phyloP scores from a whole-genome alignment of 2,888 invertebrate genomes.

The Dimorphilus gyrociliatus region DNA sequence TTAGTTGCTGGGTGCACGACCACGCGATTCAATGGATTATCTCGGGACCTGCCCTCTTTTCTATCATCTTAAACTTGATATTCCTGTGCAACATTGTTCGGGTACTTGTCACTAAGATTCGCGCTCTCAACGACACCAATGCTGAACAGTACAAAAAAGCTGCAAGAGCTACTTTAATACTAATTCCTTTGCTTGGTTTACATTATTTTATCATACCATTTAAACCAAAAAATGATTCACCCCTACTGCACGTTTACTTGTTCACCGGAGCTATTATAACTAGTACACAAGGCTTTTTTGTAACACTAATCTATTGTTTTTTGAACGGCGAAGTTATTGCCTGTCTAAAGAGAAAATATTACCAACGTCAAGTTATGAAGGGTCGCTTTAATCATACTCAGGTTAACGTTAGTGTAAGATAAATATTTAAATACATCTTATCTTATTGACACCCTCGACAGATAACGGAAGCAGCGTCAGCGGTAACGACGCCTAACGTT shows the following conservation, averaged over 20 bases:
- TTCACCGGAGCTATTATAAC: conserved; percentile 67
- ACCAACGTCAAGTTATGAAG: too few species aligned
- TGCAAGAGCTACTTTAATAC: conserved; percentile 61
- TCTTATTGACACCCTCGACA: too few species aligned
- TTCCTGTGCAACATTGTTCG: conserved; percentile 50
- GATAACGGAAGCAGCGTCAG: too few species aligned
- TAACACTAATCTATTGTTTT: conserved; percentile 60
- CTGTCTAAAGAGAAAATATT: too few species aligned
- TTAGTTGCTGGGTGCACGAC: too few species aligned
- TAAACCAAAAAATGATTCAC: conserved; percentile 48
- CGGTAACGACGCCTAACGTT: too few species aligned
- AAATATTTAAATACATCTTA: too few species aligned
- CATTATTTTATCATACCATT: conserved; percentile 77
- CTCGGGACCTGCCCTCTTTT: too few species aligned
- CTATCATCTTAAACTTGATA: conserved; percentile 47
- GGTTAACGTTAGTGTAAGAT: too few species aligned
- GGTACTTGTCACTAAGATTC: conserved; percentile 49
- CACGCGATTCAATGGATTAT: too few species aligned
- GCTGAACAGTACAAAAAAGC: conserved; percentile 45
- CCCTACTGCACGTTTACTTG: conserved; percentile 49
- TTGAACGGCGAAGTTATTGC: conserved; percentile 93
- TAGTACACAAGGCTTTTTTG: conserved; percentile 84
- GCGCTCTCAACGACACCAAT: conserved; percentile 32
- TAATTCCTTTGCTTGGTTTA: conserved; percentile 75
- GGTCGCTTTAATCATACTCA: too few species aligned